Percentiles rank a stretch among this genome's conserved stretches.
Evolutionary conservation across 2,888 invertebrate species (phyloP).

Genomic region (Nomada lathburiana): DNA sequence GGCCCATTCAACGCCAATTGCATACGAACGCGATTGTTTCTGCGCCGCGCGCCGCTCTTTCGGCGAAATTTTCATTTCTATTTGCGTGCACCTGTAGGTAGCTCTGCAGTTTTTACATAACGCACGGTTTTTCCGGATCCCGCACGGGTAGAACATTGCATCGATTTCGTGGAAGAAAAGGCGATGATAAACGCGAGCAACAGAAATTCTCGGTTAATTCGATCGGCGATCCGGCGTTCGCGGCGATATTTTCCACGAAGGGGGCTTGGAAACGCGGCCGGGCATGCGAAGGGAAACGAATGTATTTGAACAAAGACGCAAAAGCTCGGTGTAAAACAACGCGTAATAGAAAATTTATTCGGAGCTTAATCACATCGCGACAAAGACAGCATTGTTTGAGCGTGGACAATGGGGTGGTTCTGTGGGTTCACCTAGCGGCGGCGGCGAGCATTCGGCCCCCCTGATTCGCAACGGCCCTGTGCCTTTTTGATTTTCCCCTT

Average conservation of each 20-base stretch:
- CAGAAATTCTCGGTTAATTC: conserved; percentile 8
- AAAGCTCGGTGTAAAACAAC: conserved; percentile 47
- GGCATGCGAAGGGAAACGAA: neutral
- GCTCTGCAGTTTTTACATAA: no score
- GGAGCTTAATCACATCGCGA: conserved; percentile 78
- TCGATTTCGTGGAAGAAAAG: no score
- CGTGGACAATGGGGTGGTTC: conserved; percentile 72
- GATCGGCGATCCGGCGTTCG: neutral
- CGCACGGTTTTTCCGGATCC: no score
- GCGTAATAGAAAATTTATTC: conserved; percentile 78
- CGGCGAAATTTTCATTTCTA: no score
- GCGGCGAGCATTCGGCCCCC: conserved; percentile 37
- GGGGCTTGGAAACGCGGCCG: conserved; percentile 7
- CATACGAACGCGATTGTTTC: neutral
- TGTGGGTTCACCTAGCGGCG: conserved; percentile 55
- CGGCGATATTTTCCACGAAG: neutral
- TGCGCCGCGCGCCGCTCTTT: conserved; percentile 5
- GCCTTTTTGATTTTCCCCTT: conserved; percentile 50
- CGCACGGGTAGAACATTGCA: no score
- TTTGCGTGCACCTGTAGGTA: no score
- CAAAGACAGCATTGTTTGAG: conserved; percentile 78
- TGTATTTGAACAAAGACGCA: conserved; percentile 34
- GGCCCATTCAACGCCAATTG: conserved; percentile 11
- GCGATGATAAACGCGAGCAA: no score
- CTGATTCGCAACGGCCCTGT: conserved; percentile 67